Percentiles rank a stretch among this genome's conserved stretches.
Conservation (phyloP, 92 coral and sea anemone genomes). For the Zoanthus gigantus region DNA sequence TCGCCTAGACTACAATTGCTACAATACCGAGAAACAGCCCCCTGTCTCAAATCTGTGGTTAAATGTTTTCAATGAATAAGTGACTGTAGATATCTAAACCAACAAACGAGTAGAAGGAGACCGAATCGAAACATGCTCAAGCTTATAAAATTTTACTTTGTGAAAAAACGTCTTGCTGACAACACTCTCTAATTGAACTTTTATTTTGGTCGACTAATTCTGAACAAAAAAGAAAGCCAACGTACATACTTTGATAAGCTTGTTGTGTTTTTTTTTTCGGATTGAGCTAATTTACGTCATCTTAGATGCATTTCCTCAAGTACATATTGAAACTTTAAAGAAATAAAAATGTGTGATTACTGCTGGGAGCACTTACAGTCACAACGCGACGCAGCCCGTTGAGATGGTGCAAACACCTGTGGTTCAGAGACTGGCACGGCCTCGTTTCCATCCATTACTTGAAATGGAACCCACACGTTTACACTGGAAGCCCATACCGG, state of each 20-base stretch:
- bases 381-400: neutral
- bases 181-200: no score
- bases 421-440: constrained; percentile 40
- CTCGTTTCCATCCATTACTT: constrained; percentile 70
- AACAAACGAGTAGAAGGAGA: neutral
- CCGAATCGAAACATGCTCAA: neutral
- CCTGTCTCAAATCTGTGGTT: no score
- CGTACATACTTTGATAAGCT: no score
- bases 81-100: neutral
- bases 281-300: no score
- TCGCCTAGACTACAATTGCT: no score
- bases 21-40: no score
- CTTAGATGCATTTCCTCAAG: neutral
- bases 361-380: neutral
- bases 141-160: neutral
- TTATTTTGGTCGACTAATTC: no score
- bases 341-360: neutral
- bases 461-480: constrained; percentile 87
- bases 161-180: no score
- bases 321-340: no score
- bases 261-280: no score
- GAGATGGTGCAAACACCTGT: constrained; percentile 46
- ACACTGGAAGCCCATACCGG: constrained; percentile 84
- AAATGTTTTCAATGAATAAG: no score
- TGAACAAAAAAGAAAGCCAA: no score